phyloP scores from a whole-genome alignment of 2,797 vertebrate genomes.

The Gymnocypris eckloni region DNA sequence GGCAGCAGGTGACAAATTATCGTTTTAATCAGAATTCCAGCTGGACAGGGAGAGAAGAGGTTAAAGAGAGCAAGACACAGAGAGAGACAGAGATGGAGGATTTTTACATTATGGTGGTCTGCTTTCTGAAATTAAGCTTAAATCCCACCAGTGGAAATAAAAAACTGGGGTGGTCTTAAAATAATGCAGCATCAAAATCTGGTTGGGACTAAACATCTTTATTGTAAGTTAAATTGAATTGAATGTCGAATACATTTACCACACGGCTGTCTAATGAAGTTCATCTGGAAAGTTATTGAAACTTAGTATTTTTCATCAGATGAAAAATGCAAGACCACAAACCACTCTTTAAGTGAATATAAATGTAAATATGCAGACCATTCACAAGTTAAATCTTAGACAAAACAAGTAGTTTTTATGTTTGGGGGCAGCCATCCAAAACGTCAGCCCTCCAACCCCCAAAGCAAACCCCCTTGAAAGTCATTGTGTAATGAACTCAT shows the following conservation, averaged over 20 bases:
- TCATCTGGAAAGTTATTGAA: background rate
- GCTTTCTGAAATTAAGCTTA: background rate
- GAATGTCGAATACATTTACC: background rate
- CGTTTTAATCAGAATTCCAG: conserved; percentile 18
- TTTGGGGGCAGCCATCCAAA: background rate
- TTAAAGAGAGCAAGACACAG: background rate
- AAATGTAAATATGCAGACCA: background rate
- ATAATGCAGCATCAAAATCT: background rate
- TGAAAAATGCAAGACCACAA: background rate
- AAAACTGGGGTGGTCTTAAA: background rate
- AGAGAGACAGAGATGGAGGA: background rate
- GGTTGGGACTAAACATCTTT: background rate
- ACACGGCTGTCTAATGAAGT: background rate
- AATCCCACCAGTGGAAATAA: background rate
- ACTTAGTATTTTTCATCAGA: background rate
- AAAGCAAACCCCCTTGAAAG: background rate
- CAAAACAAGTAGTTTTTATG: background rate
- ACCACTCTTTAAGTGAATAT: background rate
- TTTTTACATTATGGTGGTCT: background rate
- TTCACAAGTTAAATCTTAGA: conserved; percentile 1
- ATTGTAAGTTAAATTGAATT: background rate
- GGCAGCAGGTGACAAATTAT: conserved; percentile 33
- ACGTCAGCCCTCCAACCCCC: background rate
- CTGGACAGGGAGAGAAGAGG: conserved; percentile 11
- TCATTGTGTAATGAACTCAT: background rate